These are phyloP conservation scores for Epizoanthus fatuus DNA, from an alignment of 92 coral and sea anemone genomes.

Conservation along the genomic window DNA sequence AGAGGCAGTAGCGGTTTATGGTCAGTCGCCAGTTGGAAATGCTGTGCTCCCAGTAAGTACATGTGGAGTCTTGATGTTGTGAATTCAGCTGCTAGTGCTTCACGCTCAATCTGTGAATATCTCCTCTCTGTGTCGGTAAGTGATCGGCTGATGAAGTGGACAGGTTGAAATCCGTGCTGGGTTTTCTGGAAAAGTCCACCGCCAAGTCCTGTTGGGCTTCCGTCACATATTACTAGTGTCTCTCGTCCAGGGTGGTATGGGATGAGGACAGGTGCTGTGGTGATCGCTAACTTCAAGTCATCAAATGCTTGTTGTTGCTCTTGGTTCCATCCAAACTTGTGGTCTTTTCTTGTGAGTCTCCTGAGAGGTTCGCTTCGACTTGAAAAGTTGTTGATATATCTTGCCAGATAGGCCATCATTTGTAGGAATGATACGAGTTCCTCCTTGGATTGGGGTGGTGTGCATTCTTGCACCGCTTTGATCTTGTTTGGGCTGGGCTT, in stretches of 20 bases:
- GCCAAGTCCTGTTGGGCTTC: slow-evolving; percentile 72
- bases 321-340: slow-evolving; percentile 33
- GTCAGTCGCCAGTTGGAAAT: neutral
- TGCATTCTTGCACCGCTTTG: slow-evolving; percentile 54
- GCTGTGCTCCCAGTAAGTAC: slow-evolving; percentile 64
- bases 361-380: slow-evolving; percentile 68
- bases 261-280: slow-evolving; percentile 63
- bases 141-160: slow-evolving; percentile 60
- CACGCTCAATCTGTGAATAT: slow-evolving; percentile 48
- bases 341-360: slow-evolving; percentile 47
- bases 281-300: slow-evolving; percentile 67
- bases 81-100: slow-evolving; percentile 72
- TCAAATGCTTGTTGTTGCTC: slow-evolving; percentile 70
- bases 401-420: slow-evolving; percentile 70
- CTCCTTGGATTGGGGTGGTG: slow-evolving; percentile 61
- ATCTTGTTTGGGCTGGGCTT: slow-evolving; percentile 76
- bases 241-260: slow-evolving; percentile 66
- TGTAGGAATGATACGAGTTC: slow-evolving; percentile 67
- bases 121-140: slow-evolving; percentile 66
- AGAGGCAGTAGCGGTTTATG: slow-evolving; percentile 63
- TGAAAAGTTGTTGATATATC: slow-evolving; percentile 69
- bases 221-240: slow-evolving; percentile 74
- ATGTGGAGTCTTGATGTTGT: slow-evolving; percentile 63
- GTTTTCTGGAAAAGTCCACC: slow-evolving; percentile 70
- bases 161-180: slow-evolving; percentile 64